These are phyloP conservation scores for Dipodomys merriami DNA, from an alignment of 2,113 vertebrate species.

Conservation along the genomic window DNA sequence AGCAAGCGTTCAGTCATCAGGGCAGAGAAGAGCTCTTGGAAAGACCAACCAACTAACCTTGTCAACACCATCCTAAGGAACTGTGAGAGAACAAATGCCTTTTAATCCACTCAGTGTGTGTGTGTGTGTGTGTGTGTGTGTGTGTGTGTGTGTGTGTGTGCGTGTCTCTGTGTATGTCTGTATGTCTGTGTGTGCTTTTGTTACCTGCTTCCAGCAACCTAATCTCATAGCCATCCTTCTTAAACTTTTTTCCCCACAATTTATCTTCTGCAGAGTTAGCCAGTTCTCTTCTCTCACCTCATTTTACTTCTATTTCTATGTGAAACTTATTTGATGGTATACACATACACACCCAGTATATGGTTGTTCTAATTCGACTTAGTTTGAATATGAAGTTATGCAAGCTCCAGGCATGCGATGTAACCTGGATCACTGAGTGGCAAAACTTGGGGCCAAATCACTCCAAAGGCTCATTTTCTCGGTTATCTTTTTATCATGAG, in stretches of 20 bases:
- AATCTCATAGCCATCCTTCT: background rate
- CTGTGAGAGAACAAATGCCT: background rate
- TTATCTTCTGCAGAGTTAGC: background rate
- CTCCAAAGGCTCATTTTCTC: background rate
- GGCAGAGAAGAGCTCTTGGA: background rate
- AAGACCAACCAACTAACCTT: background rate
- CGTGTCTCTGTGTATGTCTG: no score
- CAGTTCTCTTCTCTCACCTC: no score
- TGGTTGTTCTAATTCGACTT: background rate
- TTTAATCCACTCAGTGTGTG: background rate
- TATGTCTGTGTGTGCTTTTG: no score
- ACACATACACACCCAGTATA: no score
- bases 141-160: no score
- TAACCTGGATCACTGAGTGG: background rate
- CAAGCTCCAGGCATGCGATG: accelerated
- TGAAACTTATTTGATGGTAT: background rate
- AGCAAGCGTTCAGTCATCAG: background rate
- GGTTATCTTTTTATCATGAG: background rate
- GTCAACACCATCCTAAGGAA: background rate
- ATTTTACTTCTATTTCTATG: background rate
- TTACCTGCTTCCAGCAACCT: accelerated
- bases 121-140: no score
- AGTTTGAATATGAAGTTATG: background rate
- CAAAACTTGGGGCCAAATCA: background rate
- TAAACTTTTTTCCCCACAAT: background rate